A percentile compares a stretch with the other conserved stretches of the same genome.
phyloP scores from a whole-genome alignment of 2,113 vertebrate species.

The Xenopus tropicalis region UCB_Xtro_10.0 CM004447.2:11554001-11554500 shows the following conservation, averaged over 20 bases:
- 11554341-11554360: conserved; percentile 5
- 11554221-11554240: conserved; percentile 71
- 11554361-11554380: neutral
- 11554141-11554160: conserved; percentile 69
- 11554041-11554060: conserved; percentile 26
- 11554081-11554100: conserved; percentile 58
- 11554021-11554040: conserved; percentile 41
- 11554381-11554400: neutral
- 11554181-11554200: conserved; percentile 80
- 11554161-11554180: conserved; percentile 76
- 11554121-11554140: conserved; percentile 74
- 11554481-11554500: no score
- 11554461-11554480: no score
- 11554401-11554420: neutral
- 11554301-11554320: conserved; percentile 45
- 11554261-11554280: conserved; percentile 62
- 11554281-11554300: conserved; percentile 58
- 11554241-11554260: conserved; percentile 66
- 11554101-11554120: conserved; percentile 59
- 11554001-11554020: conserved; percentile 12
- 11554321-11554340: conserved; percentile 10
- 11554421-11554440: neutral
- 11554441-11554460: neutral
- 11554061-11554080: conserved; percentile 58
- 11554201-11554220: conserved; percentile 74